Evolutionary conservation across 2,888 invertebrate species (phyloP).

Genomic region (Phasia obesa): DNA sequence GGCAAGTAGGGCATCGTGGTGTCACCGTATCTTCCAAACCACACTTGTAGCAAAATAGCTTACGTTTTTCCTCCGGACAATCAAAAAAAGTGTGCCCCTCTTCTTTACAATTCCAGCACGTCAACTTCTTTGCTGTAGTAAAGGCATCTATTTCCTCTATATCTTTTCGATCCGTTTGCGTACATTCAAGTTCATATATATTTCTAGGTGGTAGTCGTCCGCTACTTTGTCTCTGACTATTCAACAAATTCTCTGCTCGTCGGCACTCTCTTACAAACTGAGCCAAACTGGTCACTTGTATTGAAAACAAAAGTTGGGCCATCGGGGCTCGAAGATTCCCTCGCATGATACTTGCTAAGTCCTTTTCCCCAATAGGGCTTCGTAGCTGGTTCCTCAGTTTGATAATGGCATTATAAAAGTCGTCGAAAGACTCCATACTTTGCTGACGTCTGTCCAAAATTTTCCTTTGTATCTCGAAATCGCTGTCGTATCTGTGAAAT

Average conservation of each 20-base stretch:
- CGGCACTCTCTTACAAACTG: too few species aligned
- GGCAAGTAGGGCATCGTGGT: too few species aligned
- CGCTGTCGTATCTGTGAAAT: neutral
- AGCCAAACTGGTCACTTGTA: neutral
- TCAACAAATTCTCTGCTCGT: neutral
- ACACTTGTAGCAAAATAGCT: too few species aligned
- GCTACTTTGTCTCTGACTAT: neutral
- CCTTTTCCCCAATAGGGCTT: neutral
- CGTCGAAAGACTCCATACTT: neutral
- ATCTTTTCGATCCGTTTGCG: neutral
- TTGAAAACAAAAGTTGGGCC: neutral
- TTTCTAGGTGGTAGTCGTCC: neutral
- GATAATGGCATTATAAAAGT: neutral
- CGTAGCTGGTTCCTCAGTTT: neutral
- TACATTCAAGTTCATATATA: neutral
- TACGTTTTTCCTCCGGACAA: neutral
- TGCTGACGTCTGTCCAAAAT: neutral
- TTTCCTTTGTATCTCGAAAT: neutral
- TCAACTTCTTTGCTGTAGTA: neutral
- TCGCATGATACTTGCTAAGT: too few species aligned
- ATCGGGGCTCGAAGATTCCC: neutral
- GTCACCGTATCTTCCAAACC: too few species aligned
- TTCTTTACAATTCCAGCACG: neutral
- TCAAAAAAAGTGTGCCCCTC: neutral
- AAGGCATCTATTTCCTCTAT: neutral